phyloP scores from a whole-genome alignment of 1,140 invertebrate genomes.

The Hydropsyche tenuis region DNA sequence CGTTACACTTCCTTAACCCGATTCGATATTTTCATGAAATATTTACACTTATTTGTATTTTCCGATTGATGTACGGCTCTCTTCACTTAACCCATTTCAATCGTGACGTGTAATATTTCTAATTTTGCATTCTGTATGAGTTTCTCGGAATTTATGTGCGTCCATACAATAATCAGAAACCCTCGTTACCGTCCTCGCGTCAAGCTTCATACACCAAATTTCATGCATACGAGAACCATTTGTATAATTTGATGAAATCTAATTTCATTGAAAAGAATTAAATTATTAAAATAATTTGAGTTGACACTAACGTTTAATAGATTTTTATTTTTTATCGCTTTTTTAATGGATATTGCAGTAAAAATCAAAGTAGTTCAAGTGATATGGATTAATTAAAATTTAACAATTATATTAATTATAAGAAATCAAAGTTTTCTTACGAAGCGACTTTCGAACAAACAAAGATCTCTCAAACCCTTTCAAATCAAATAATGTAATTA shows the following conservation, averaged over 20 bases:
- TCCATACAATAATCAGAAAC: constrained; percentile 13
- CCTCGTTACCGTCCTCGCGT: constrained; percentile 9
- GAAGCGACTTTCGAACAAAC: too few species aligned
- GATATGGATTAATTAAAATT: too few species aligned
- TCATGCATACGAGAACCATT: not conserved
- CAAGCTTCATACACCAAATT: not conserved
- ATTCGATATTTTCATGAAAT: not conserved
- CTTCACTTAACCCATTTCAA: constrained; percentile 17
- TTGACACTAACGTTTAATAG: too few species aligned
- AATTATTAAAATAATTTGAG: too few species aligned
- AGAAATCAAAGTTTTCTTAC: too few species aligned
- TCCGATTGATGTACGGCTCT: constrained; percentile 1
- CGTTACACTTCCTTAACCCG: too few species aligned
- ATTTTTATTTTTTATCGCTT: too few species aligned
- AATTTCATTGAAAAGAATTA: not conserved
- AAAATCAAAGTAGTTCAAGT: too few species aligned
- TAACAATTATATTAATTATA: too few species aligned
- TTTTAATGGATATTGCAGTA: too few species aligned
- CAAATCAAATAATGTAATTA: too few species aligned
- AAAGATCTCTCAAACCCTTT: too few species aligned
- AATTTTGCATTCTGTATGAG: constrained; percentile 12
- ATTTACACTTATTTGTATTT: not conserved
- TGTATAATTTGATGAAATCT: not conserved
- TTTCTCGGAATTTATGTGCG: constrained; percentile 13
- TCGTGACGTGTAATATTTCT: constrained; percentile 17